Base-by-base conservation (phyloP, 2,113 vertebrate species). In the Blennius ocellaris region DNA sequence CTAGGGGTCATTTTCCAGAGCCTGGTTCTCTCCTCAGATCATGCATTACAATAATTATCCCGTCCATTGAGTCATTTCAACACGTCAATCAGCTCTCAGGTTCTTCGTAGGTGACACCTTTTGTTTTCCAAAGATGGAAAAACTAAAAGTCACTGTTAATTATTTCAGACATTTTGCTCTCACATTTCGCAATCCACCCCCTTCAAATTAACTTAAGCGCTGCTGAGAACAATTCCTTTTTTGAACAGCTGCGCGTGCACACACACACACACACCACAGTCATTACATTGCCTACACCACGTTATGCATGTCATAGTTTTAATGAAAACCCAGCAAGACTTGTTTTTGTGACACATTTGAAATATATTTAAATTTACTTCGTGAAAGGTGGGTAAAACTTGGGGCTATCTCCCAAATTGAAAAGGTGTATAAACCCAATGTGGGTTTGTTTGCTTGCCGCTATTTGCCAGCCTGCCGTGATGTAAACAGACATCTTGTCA, bases 401-500 rank as follows among this genome's bases (percentile, higher is more conserved):
- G 60, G 10, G 39, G 52, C 47, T n/a, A 43, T 69, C 60, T 41
- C 45, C 16, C 1, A 49, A 54, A 50, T 55, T 44, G 65, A 48
- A 71, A 50, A 38, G 41, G 9, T 6, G 1, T 37, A 48, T 57
- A 8, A 65, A 60, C 1, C 1, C 60, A 45, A 45, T 41, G 55
- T 3, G 3, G 53, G 17, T 73, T 67, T 76, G 62, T 73, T 88
- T 78, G 30, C 67, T 77, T 51, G 59, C 47, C 65, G 50, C 60
- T 45, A 47, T 52, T 44, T 54, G 57, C 55, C 54, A 60, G 71
- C 56, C 51, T 69, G 56, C 60, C 14, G n/a, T 69, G 63, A 86
- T 87, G 78, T 66, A 66, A 75, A 73, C 80, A 75, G 69, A 74
- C 78, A 79, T 76, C 48, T 75, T 78, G 72, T 86, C 64, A 3